A percentile compares a stretch with the other conserved stretches of the same genome.
phyloP scores from a whole-genome alignment of 2,888 invertebrate species.

The Drosophila ustulata region DNA sequence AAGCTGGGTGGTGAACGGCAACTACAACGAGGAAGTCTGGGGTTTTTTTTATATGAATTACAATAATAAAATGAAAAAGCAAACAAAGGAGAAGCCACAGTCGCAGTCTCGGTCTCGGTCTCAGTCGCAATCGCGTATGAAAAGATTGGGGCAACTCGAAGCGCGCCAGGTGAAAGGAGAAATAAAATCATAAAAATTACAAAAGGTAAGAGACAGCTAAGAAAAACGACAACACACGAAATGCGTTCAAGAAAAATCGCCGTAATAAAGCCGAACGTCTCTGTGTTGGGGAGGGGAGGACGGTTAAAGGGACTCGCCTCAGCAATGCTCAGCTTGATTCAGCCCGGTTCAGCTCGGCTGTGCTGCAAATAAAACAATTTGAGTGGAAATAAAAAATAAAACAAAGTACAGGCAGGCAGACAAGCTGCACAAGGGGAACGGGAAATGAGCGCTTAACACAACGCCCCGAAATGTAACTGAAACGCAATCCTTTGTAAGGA shows the following conservation, averaged over 20 bases:
- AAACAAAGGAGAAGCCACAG: conserved; percentile 54
- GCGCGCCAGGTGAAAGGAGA: conserved; percentile 29
- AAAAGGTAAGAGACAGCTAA: conserved; percentile 70
- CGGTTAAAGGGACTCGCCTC: neutral
- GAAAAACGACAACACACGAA: conserved; percentile 72
- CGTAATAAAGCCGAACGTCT: conserved; percentile 73
- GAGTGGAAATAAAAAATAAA: conserved; percentile 80
- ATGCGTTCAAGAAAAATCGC: conserved; percentile 81
- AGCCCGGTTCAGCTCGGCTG: conserved; percentile 27
- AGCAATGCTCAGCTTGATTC: conserved; percentile 20
- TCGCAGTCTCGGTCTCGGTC: conserved; percentile 6
- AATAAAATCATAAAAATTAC: conserved; percentile 81
- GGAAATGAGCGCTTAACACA: conserved; percentile 68
- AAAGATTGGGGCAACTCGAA: conserved; percentile 34
- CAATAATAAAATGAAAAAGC: conserved; percentile 68
- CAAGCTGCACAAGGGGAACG: conserved; percentile 23
- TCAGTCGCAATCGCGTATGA: conserved; percentile 19
- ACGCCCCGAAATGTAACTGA: conserved; percentile 67
- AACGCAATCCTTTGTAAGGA: conserved; percentile 77
- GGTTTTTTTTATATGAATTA: conserved; percentile 68
- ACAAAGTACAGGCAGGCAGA: conserved; percentile 48
- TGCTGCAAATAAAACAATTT: conserved; percentile 79
- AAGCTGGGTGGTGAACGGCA: conserved; percentile 28
- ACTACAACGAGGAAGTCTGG: conserved; percentile 23
- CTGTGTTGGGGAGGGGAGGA: conserved; percentile 19